Evolutionary conservation across 2,113 vertebrate genomes (phyloP).

Genomic region (Chionodraco myersi): DNA sequence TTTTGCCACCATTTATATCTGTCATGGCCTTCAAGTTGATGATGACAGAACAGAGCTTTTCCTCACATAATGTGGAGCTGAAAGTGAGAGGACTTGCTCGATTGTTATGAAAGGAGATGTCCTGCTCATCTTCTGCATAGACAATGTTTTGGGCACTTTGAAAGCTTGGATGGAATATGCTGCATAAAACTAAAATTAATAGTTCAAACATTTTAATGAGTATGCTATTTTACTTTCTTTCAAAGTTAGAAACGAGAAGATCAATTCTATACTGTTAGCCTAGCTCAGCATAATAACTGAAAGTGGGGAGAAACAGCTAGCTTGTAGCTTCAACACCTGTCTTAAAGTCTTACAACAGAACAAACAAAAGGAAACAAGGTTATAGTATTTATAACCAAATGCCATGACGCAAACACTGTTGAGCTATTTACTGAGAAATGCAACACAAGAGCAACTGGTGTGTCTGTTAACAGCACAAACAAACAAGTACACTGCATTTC

Average conservation of each 20-base stretch:
- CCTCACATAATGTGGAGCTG: background rate
- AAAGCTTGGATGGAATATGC: background rate
- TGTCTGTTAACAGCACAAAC: background rate
- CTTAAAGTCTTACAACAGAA: too few relatives aligned
- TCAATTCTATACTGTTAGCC: background rate
- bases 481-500: background rate
- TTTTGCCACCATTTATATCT: background rate
- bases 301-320: background rate
- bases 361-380: background rate
- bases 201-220: background rate
- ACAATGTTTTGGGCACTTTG: background rate
- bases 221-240: background rate
- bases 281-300: background rate
- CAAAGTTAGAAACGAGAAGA: background rate
- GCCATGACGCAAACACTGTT: background rate
- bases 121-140: background rate
- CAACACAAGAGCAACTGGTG: background rate
- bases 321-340: background rate
- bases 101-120: background rate
- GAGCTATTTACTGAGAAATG: background rate
- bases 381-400: background rate
- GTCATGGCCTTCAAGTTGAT: background rate
- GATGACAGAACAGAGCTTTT: background rate
- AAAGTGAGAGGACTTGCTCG: background rate
- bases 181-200: background rate